These are phyloP conservation scores for Capromys pilorides DNA, from an alignment of 2,797 vertebrate species.

Conservation along the genomic window DNA sequence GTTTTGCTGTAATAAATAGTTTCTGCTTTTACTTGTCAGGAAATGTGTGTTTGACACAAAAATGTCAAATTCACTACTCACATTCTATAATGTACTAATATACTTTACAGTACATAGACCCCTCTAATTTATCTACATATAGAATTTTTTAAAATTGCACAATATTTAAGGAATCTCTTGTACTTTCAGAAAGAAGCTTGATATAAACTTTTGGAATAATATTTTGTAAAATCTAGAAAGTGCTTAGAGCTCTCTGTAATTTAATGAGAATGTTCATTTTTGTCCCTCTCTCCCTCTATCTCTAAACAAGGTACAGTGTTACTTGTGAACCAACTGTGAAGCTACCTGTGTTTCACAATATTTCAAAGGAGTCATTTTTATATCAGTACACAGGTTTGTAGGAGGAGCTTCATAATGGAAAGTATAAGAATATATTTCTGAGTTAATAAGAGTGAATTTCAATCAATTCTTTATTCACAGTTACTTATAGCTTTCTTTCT, in stretches of 20 bases:
- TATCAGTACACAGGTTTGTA: background rate
- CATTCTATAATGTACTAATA: background rate
- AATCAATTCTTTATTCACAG: background rate
- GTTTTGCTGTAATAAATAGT: background rate
- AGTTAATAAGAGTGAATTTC: background rate
- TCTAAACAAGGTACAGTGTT: background rate
- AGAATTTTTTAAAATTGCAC: background rate
- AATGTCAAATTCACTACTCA: background rate
- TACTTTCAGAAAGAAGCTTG: background rate
- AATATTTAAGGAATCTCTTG: background rate
- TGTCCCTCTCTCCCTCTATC: background rate
- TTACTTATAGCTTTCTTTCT: background rate
- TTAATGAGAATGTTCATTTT: background rate
- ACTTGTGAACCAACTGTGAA: background rate
- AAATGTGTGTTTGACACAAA: background rate
- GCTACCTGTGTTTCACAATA: background rate
- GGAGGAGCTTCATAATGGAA: background rate
- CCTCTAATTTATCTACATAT: background rate
- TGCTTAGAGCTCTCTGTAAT: background rate
- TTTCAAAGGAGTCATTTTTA: background rate
- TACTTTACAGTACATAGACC: background rate
- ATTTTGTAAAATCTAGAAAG: background rate
- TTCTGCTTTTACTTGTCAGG: background rate
- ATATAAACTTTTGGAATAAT: background rate
- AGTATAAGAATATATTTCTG: background rate